Evolutionary conservation across 2,888 invertebrate species (phyloP).

Genomic region (Coremacera marginata): DNA sequence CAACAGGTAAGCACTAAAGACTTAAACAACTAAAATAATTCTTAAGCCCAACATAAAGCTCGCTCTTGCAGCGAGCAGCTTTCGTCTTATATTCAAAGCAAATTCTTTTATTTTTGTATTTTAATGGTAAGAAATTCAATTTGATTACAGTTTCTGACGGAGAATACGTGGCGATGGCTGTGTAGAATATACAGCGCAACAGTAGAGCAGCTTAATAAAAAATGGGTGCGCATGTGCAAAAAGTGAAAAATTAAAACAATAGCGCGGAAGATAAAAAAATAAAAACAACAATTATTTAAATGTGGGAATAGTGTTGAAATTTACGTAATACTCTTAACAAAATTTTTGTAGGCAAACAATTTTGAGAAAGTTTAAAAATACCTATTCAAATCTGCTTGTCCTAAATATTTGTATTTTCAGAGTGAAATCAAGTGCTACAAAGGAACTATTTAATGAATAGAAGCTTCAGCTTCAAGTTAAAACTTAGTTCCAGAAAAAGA

Average conservation of each 20-base stretch:
- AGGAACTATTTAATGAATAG: background rate
- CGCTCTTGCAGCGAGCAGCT: background rate
- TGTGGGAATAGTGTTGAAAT: background rate
- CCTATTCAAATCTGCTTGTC: background rate
- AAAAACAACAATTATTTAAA: background rate
- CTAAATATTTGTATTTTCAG: background rate
- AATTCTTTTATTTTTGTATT: background rate
- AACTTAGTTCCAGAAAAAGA: slow-evolving; percentile 1
- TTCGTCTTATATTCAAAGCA: background rate
- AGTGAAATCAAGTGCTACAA: background rate
- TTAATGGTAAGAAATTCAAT: slow-evolving; percentile 20
- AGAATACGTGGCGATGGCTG: slow-evolving; percentile 34
- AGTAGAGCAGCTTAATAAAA: background rate
- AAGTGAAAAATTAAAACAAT: background rate
- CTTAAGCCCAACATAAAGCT: background rate
- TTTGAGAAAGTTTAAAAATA: background rate
- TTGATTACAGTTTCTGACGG: slow-evolving; percentile 15
- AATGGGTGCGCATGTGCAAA: slow-evolving; percentile 12
- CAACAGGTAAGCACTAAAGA: background rate
- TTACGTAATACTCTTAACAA: background rate
- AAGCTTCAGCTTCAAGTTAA: background rate
- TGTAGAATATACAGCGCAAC: background rate
- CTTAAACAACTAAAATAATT: background rate
- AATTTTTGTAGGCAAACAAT: background rate
- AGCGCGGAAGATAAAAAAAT: background rate